These are phyloP conservation scores for Dinomys branickii DNA, from an alignment of 2,113 vertebrate species.

Conservation along the genomic window DNA sequence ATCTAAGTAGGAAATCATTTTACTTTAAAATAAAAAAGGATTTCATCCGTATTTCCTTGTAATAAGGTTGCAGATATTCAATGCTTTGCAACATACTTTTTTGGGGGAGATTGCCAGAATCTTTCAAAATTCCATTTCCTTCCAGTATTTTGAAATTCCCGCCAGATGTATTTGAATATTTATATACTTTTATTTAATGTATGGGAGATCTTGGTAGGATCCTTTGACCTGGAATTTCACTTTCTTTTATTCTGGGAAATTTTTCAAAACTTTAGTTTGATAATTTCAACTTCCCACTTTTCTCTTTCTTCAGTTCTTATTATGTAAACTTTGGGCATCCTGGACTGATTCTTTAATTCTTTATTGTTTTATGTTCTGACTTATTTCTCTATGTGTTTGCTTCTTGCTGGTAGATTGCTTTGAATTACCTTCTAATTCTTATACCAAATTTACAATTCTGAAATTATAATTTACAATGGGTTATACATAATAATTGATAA, in stretches of 20 bases:
- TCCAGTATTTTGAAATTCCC: not conserved
- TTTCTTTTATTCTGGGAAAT: not conserved
- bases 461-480: not conserved
- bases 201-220: accelerated
- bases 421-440: slow-evolving; percentile 8
- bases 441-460: not conserved
- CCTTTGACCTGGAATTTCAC: not conserved
- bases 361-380: not conserved
- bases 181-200: not conserved
- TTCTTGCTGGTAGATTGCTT: not conserved
- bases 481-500: not conserved
- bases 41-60: not conserved
- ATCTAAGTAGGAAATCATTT: not conserved
- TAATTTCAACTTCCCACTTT: not conserved
- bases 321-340: not conserved
- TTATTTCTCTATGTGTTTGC: not conserved
- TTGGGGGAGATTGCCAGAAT: not conserved
- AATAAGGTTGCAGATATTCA: not conserved
- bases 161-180: not conserved
- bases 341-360: not conserved
- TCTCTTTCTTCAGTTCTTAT: not conserved
- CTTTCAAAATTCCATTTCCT: not conserved
- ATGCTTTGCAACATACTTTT: not conserved
- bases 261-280: not conserved
- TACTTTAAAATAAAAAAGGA: not conserved